Percentiles rank a stretch among this genome's conserved stretches.
Conservation (phyloP, 1,140 invertebrate genomes). For the Euschistus heros region DNA sequence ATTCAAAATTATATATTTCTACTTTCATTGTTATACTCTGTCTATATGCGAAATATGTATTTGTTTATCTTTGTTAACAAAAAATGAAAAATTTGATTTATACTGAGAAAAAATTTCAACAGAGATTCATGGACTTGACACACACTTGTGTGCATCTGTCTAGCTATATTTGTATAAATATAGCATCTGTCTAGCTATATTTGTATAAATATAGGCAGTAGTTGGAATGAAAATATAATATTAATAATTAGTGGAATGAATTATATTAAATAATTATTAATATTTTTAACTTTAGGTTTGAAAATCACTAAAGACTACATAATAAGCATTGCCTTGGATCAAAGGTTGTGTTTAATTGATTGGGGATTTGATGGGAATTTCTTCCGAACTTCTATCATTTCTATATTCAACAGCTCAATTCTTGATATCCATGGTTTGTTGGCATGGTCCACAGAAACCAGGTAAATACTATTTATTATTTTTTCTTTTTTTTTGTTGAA, state of each 20-base stretch:
- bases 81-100: no score
- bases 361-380: background rate
- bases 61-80: no score
- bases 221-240: no score
- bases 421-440: constrained; percentile 9
- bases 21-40: no score
- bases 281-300: background rate
- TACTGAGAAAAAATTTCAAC: no score
- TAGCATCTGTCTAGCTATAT: no score
- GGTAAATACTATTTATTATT: background rate
- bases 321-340: background rate
- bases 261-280: background rate
- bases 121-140: no score
- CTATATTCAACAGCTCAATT: background rate
- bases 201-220: no score
- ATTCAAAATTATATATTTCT: no score
- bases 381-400: background rate
- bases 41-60: no score
- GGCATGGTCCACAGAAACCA: background rate
- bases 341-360: background rate
- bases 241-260: background rate
- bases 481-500: background rate
- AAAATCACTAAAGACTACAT: background rate
- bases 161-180: no score
- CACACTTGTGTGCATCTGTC: no score